A percentile compares a stretch with the other conserved stretches of the same genome.
Conservation (phyloP, 2,797 vertebrate genomes). For the Arctocebus calabarensis region DNA sequence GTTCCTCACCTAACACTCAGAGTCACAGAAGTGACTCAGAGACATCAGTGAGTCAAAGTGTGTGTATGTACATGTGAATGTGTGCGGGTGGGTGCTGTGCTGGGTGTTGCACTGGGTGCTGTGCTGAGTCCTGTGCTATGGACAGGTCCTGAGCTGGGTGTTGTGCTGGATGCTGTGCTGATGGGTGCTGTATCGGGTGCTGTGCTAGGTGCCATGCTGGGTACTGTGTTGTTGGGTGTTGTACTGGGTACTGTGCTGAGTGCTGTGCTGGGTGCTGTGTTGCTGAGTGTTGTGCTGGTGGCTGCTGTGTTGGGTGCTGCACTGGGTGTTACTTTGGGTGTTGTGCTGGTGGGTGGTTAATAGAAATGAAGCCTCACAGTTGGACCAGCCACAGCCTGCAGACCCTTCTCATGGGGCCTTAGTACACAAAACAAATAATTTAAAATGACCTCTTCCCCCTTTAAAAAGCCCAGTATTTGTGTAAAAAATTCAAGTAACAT, state of each 20-base stretch:
- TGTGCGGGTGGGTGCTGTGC: not conserved
- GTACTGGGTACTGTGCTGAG: not conserved
- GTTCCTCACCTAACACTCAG: not conserved
- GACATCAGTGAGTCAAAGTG: not conserved
- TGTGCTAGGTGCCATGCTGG: too few relatives aligned
- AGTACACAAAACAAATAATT: not conserved
- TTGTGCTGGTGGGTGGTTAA: not conserved
- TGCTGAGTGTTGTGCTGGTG: too few relatives aligned
- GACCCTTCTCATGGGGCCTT: not conserved
- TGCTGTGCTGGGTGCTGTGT: too few relatives aligned
- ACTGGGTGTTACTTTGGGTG: not conserved
- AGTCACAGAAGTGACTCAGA: not conserved
- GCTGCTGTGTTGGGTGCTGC: not conserved
- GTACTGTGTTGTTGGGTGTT: not conserved
- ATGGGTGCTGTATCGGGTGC: too few relatives aligned
- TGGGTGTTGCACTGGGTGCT: too few relatives aligned
- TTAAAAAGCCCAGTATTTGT: not conserved
- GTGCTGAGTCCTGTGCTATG: too few relatives aligned
- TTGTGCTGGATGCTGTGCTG: too few relatives aligned
- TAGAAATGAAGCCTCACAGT: too few relatives aligned
- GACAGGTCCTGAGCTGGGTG: too few relatives aligned
- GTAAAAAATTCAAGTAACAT: not conserved
- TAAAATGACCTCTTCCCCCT: not conserved
- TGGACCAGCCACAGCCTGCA: not conserved
- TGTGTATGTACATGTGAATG: not conserved